These are phyloP conservation scores for Gryon sp. DNA, from an alignment of 1,140 invertebrate species.

Conservation along the genomic window DNA sequence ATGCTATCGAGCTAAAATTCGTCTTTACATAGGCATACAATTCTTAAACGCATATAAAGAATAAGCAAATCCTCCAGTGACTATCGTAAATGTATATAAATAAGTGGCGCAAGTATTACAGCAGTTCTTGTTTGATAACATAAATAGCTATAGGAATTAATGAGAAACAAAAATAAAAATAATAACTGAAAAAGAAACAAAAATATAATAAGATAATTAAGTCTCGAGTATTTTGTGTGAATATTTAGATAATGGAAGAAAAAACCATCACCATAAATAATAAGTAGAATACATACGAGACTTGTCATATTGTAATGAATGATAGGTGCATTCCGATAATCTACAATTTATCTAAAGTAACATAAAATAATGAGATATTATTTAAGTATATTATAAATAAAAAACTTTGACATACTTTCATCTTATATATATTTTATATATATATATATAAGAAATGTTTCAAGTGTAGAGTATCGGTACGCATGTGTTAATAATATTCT, in stretches of 20 bases:
- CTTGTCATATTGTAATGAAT: constrained; percentile 39
- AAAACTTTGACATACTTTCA: too few species aligned
- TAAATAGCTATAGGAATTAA: constrained; percentile 46
- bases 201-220: constrained; percentile 32
- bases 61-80: constrained; percentile 78
- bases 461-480: constrained; percentile 9
- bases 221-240: constrained; percentile 61
- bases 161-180: constrained; percentile 23
- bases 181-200: constrained; percentile 45
- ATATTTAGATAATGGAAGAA: constrained; percentile 72
- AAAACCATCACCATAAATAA: constrained; percentile 77
- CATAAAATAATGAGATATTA: too few species aligned
- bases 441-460: too few species aligned
- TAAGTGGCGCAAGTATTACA: constrained; percentile 43
- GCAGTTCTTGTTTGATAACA: constrained; percentile 40
- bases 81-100: constrained; percentile 73
- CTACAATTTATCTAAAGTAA: constrained; percentile 16
- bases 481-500: constrained; percentile 17
- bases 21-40: constrained; percentile 77
- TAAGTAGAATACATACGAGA: constrained; percentile 60
- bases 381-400: too few species aligned
- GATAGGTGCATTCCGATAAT: constrained; percentile 15
- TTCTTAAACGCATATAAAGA: constrained; percentile 71
- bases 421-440: too few species aligned
- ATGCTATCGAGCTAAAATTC: constrained; percentile 77